Conservation (phyloP, 1,140 invertebrate species). For the Ostrea edulis region DNA sequence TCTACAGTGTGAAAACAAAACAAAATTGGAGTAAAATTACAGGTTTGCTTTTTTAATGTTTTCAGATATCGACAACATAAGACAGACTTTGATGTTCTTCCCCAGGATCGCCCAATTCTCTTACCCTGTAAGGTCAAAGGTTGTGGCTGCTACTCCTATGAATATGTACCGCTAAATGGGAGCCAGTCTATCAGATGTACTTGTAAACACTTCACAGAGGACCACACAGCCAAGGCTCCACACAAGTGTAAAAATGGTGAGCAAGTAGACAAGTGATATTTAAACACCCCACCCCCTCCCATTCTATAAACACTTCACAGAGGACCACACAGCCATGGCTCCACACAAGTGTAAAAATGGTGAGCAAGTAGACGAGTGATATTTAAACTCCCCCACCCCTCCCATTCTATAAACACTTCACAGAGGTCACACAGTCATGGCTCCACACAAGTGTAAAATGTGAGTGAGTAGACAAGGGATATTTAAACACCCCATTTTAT, state of each 20-base stretch:
- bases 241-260: slow-evolving; percentile 44
- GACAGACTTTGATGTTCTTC: slow-evolving; percentile 78
- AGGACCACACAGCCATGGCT: slow-evolving; percentile 69
- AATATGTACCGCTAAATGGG: slow-evolving; percentile 78
- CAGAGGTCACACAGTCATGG: no score
- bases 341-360: slow-evolving; percentile 47
- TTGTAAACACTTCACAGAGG: slow-evolving; percentile 78
- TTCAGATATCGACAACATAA: slow-evolving; percentile 78
- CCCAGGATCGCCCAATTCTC: slow-evolving; percentile 72
- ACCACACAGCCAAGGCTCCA: slow-evolving; percentile 65
- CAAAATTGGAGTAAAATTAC: no score
- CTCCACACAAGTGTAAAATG: slow-evolving; percentile 46
- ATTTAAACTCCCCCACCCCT: background rate
- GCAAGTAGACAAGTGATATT: background rate
- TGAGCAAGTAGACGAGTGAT: background rate
- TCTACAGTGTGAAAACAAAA: no score
- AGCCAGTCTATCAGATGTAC: slow-evolving; percentile 76
- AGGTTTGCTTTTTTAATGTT: no score
- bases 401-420: slow-evolving; percentile 75
- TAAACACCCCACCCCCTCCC: no score
- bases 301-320: slow-evolving; percentile 76
- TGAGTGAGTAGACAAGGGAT: background rate
- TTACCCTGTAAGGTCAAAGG: slow-evolving; percentile 76
- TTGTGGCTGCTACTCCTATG: slow-evolving; percentile 76
- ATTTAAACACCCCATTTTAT: no score